Conservation (phyloP, 2,888 invertebrate genomes). For the Drosophila birchii region DNA sequence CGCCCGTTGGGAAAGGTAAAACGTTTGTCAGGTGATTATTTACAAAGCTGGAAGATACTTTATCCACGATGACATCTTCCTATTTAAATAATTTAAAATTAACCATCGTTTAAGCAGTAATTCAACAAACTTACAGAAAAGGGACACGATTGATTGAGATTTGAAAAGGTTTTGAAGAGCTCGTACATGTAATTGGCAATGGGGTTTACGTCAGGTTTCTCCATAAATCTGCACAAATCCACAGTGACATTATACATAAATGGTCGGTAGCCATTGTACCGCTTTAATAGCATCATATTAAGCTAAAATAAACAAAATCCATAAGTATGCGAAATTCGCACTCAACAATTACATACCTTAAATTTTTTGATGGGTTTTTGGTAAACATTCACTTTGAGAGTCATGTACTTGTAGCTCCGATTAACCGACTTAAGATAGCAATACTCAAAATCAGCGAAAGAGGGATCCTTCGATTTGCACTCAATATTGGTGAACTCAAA, state of each 20-base stretch:
- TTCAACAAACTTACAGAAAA: conserved; percentile 7
- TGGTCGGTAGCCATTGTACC: conserved; percentile 33
- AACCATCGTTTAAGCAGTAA: background rate
- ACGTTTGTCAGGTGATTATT: conserved; percentile 18
- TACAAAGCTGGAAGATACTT: conserved; percentile 3
- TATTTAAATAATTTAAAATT: background rate
- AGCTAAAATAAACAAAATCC: conserved; percentile 6
- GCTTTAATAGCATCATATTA: conserved; percentile 15
- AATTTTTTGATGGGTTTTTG: conserved; percentile 18
- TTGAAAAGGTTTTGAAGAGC: conserved; percentile 11
- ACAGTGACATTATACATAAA: conserved; percentile 39
- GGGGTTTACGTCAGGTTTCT: background rate
- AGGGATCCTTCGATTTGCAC: conserved; percentile 24
- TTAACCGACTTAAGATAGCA: conserved; percentile 47
- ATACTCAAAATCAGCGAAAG: conserved; percentile 22
- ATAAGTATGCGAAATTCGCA: background rate
- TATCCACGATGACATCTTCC: conserved; percentile 24
- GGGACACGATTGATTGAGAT: conserved; percentile 20
- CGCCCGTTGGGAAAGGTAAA: conserved; percentile 28
- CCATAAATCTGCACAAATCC: conserved; percentile 20
- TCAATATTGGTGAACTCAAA: conserved; percentile 44
- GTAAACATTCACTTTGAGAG: conserved; percentile 12
- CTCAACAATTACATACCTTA: background rate
- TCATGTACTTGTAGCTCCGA: conserved; percentile 50
- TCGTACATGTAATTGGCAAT: background rate